Evolutionary conservation across 2,113 vertebrate genomes (phyloP).

Genomic region (Oryctolagus cuniculus): mOryCun1.1 NC_091438.1:141444501-141445000

Average conservation of each 20-base stretch:
- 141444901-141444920: accelerated
- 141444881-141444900: accelerated
- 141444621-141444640: neutral
- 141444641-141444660: neutral
- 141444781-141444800: neutral
- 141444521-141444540: constrained; percentile 77
- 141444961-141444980: neutral
- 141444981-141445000: neutral
- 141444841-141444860: neutral
- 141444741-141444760: neutral
- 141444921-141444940: neutral
- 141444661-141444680: neutral
- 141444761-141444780: too few species aligned
- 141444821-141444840: neutral
- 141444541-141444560: constrained; percentile 71
- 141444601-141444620: neutral
- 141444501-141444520: constrained; percentile 72
- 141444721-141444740: neutral
- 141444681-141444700: neutral
- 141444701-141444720: neutral
- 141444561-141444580: constrained; percentile 75
- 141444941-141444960: neutral
- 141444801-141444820: neutral
- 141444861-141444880: neutral
- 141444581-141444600: neutral